Evolutionary conservation across 2,797 vertebrate genomes (phyloP).

Genomic region (Nyctalus aviator): DNA sequence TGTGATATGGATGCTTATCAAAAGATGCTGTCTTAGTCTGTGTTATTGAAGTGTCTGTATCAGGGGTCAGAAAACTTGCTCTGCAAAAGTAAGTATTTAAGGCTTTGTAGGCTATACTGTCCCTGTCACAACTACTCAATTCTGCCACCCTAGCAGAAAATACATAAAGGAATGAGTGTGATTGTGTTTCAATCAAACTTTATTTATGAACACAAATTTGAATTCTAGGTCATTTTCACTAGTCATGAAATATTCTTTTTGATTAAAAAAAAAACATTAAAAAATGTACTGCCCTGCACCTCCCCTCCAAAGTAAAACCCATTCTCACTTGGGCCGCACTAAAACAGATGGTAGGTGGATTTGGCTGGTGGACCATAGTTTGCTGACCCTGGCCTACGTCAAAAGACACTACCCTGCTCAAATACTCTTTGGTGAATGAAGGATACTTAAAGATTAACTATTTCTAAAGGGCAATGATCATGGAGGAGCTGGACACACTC

Average conservation of each 20-base stretch:
- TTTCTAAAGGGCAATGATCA: background rate
- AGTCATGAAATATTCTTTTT: conserved; percentile 11
- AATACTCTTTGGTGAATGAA: background rate
- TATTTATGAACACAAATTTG: background rate
- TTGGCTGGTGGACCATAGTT: background rate
- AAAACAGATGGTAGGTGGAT: background rate
- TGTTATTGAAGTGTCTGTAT: background rate
- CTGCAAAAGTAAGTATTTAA: background rate
- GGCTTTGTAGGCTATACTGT: background rate
- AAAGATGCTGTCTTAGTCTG: background rate
- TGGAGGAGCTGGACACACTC: background rate
- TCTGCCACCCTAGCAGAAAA: background rate
- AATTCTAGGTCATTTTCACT: background rate
- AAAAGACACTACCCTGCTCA: background rate
- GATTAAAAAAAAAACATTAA: background rate
- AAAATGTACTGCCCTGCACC: background rate
- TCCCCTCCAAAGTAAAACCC: background rate
- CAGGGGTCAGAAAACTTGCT: background rate
- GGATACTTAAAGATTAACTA: background rate
- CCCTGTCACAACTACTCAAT: background rate
- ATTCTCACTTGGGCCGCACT: background rate
- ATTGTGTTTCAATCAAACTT: background rate
- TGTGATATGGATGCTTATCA: background rate
- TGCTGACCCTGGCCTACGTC: background rate
- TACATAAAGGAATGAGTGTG: background rate